A percentile compares a stretch with the other conserved stretches of the same genome.
Evolutionary conservation across 2,113 vertebrate species (phyloP).

Genomic region (Pseudonaja textilis): DNA sequence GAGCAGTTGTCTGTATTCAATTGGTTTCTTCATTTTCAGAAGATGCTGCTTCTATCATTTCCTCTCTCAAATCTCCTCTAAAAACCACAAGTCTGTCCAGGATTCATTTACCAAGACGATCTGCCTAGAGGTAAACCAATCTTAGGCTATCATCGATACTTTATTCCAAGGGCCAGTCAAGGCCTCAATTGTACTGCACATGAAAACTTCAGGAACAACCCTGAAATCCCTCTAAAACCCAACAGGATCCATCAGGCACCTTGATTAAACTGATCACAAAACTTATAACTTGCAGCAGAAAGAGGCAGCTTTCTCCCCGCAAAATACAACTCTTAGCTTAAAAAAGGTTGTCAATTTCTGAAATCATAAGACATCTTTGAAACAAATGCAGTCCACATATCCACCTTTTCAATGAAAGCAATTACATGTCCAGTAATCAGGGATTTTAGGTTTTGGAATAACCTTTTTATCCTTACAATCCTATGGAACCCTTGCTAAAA

Average conservation of each 20-base stretch:
- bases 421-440: neutral
- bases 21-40: neutral
- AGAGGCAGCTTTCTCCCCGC: neutral
- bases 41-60: neutral
- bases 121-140: neutral
- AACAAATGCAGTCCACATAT: neutral
- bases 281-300: neutral
- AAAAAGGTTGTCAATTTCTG: neutral
- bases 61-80: neutral
- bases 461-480: neutral
- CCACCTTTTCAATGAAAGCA: neutral
- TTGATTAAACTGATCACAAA: neutral
- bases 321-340: neutral
- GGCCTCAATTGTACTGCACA: neutral
- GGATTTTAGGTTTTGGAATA: neutral
- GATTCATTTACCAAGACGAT: neutral
- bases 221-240: neutral
- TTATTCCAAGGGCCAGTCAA: neutral
- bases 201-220: neutral
- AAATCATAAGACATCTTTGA: neutral
- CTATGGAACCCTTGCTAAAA: neutral
- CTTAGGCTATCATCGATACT: neutral
- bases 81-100: neutral
- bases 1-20: neutral
- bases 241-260: neutral